Evolutionary conservation across 53 echinoderm and acorn worm genomes (phyloP), one percentile per base, ranked within the genome.

Genomic region (Zoroaster sp.): DNA sequence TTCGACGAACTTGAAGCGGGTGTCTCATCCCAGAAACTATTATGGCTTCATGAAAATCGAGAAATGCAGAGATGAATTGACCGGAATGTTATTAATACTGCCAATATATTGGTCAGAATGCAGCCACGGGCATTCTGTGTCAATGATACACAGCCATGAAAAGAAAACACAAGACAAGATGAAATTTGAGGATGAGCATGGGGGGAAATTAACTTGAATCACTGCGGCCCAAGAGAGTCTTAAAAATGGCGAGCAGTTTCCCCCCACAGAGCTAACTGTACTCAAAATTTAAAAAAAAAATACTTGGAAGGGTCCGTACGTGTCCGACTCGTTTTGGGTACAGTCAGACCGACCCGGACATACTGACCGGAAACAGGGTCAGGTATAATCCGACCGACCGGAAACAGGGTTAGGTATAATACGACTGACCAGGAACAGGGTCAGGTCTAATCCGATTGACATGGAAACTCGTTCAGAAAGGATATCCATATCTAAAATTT

Each of bases 1-100:
- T 81, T 81, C 81, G 81, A 81, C 81, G 81, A 81, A 81, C 81
- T 67, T 81, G 81, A 81, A 81, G 66, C 66, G 66, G 67, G 23
- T 65, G 12, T n/a, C 54, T 63, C 36, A 46, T 76, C 43, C 74
- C 9, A 8, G 40, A 40, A 35, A 78, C 63, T 55, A 78, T 78
- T 55, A 78, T 78, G 78, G 55, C 78, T 78, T 40, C 35, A 59
- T 78, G 78, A 78, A 78, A 78, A 78, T 11, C n/a, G 55, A 78
- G 78, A 59, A n/a, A n/a, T 78, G 37, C 34, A 36, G 10, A 39
- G 78, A 51, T 54, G 78, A 78, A 78, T 78, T 78, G 78, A 78
- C 78, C 59, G 78, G 78, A 55, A 78, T 78, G 78, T 54, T 78
- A 78, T 78, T 21, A 78, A 78, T 78, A 78, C 78, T 38, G 78